These are phyloP conservation scores for Netelia virgata DNA, from an alignment of 2,888 invertebrate genomes.

Conservation along the genomic window DNA sequence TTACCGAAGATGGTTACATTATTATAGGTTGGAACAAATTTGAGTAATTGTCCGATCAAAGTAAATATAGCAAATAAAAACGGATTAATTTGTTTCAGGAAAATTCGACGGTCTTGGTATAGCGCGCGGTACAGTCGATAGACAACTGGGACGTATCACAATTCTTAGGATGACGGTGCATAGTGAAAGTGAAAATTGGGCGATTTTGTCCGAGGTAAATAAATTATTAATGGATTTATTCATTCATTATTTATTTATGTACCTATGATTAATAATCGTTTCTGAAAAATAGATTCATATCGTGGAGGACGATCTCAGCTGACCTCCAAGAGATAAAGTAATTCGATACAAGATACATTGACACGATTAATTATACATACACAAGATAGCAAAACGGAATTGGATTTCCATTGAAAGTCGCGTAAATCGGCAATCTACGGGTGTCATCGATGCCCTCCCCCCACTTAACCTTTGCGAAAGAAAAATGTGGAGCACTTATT, in stretches of 20 bases:
- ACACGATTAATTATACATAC: slow-evolving; percentile 29
- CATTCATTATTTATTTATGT: slow-evolving; percentile 48
- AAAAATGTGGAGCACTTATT: slow-evolving; percentile 38
- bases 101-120: slow-evolving; percentile 93
- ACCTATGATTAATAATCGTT: slow-evolving; percentile 7
- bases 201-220: slow-evolving; percentile 95
- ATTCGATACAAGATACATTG: slow-evolving; percentile 72
- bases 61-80: no score
- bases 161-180: slow-evolving; percentile 92
- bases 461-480: slow-evolving; percentile 11
- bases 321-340: slow-evolving; percentile 76
- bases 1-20: slow-evolving; percentile 89
- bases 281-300: slow-evolving; percentile 81
- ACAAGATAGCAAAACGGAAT: slow-evolving; percentile 29
- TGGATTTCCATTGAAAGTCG: slow-evolving; percentile 56
- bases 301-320: slow-evolving; percentile 82
- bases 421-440: slow-evolving; percentile 45
- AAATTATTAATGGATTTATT: slow-evolving; percentile 11
- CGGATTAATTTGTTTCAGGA: slow-evolving; percentile 82
- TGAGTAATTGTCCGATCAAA: neutral
- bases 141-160: slow-evolving; percentile 89
- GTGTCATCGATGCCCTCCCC: slow-evolving; percentile 23
- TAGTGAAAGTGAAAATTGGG: slow-evolving; percentile 94
- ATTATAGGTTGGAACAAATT: slow-evolving; percentile 89
- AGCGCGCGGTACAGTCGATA: slow-evolving; percentile 90